These are phyloP conservation scores for Phlogophora meticulosa DNA, from an alignment of 2,888 invertebrate genomes.

Conservation along the genomic window DNA sequence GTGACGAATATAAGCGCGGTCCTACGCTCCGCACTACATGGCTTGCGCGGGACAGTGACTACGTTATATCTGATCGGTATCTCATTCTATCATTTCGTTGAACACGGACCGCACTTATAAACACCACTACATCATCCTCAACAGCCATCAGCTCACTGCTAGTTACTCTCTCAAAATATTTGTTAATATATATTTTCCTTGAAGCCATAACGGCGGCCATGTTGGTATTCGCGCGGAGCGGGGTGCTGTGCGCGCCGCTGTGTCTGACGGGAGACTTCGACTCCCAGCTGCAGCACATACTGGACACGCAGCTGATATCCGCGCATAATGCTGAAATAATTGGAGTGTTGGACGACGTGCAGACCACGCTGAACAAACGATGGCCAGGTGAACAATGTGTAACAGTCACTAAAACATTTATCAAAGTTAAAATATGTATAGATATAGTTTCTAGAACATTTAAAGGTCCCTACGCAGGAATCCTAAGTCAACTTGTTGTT, in stretches of 20 bases:
- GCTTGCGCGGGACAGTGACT: too few species aligned
- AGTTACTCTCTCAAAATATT: not conserved
- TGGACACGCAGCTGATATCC: not conserved
- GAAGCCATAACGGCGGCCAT: constrained; percentile 6
- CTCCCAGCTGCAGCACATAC: constrained; percentile 20
- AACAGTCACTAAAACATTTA: too few species aligned
- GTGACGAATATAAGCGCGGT: too few species aligned
- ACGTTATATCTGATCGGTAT: too few species aligned
- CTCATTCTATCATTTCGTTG: too few species aligned
- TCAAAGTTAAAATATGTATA: too few species aligned
- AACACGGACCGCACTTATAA: too few species aligned
- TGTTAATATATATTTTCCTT: not conserved
- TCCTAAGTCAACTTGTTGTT: not conserved
- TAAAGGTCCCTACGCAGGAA: too few species aligned
- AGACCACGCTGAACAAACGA: constrained; percentile 3
- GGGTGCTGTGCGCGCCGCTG: not conserved
- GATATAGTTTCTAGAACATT: too few species aligned
- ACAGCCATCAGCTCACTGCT: too few species aligned
- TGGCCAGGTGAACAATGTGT: constrained; percentile 25
- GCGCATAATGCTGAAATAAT: not conserved
- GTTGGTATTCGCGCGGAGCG: not conserved
- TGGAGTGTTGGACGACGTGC: constrained; percentile 1
- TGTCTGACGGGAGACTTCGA: constrained; percentile 32
- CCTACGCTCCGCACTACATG: too few species aligned
- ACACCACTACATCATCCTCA: too few species aligned